Base-by-base conservation (phyloP, 1,140 invertebrate genomes). In the Pentalonia nigronervosa region DNA sequence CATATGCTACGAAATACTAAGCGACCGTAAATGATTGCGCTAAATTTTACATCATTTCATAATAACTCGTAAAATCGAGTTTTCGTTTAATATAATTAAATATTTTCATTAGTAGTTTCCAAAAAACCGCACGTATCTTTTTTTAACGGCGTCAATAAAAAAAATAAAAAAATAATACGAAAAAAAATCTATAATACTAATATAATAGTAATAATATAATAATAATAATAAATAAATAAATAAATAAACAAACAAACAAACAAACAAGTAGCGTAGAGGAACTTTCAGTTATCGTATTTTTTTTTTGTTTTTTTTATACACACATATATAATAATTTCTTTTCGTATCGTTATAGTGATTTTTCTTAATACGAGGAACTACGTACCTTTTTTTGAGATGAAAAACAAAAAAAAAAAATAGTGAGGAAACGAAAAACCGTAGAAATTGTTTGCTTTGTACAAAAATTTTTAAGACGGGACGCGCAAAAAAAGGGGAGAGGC, bases 271-370 rank as follows among this genome's bases (percentile, higher is more conserved):
- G 91, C 76, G 91, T 84, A 93, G 60, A 93, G 91, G 91, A 93
- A 93, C 91, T 93, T 93, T 93, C 47, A 84, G 91, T 93, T 93
- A 93, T 93, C 91, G 91, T 93, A 93, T 83, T 93, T 93, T 93
- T 93, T 93, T 93, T 93, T 84, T 81, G 34, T 90, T 91, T 91
- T 91, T 76, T 91, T 48, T 91, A 47, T 81, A 81, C 90, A 91
- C 67, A 81, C 30, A 91, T 91, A 81, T 45, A 93, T 93, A 93
- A 53, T 92, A 84, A 53, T 53, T 83, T 41, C 48, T 56, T 90
- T 90, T 90, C 50, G 88, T 56, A 90, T 53, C 45, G 45, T 91
- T 83, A 41, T 76, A 84, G 81, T 93, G 81, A 84, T 50, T 93
- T 50, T 83, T 47, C 23, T 90, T 41, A 84, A 93, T 84, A 93